Percentiles rank a stretch among this genome's conserved stretches.
Conservation (phyloP, 2,888 invertebrate species). For the Notodonta ziczac region DNA sequence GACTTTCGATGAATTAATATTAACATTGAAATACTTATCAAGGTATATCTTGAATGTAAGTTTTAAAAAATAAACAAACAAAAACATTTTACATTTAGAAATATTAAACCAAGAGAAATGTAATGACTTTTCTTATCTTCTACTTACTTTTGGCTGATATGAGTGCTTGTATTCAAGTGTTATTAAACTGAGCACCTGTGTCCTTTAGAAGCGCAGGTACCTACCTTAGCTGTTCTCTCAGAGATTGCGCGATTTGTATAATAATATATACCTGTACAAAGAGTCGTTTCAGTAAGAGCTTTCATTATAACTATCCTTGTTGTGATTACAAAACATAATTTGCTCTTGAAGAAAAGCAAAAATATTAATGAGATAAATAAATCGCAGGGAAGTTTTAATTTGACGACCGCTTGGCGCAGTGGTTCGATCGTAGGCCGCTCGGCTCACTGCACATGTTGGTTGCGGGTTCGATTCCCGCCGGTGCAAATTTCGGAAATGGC, state of each 20-base stretch:
- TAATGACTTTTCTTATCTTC: slow-evolving; percentile 31
- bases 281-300: not conserved
- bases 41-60: not conserved
- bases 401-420: too few relatives aligned
- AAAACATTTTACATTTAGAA: not conserved
- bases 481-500: too few relatives aligned
- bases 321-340: slow-evolving; percentile 1
- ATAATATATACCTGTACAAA: not conserved
- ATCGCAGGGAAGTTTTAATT: too few relatives aligned
- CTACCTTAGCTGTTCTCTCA: slow-evolving; percentile 42
- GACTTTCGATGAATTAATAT: too few relatives aligned
- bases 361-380: too few relatives aligned
- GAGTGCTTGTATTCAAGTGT: slow-evolving; percentile 41
- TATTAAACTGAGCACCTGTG: slow-evolving; percentile 51
- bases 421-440: too few relatives aligned
- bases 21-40: too few relatives aligned
- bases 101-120: not conserved
- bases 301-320: not conserved
- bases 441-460: too few relatives aligned
- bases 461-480: too few relatives aligned
- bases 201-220: slow-evolving; percentile 33
- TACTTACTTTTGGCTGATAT: slow-evolving; percentile 31
- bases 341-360: too few relatives aligned
- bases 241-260: not conserved
- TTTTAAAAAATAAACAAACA: not conserved